Base-by-base conservation (phyloP, 2,113 vertebrate genomes). In the Narcine bancroftii region DNA sequence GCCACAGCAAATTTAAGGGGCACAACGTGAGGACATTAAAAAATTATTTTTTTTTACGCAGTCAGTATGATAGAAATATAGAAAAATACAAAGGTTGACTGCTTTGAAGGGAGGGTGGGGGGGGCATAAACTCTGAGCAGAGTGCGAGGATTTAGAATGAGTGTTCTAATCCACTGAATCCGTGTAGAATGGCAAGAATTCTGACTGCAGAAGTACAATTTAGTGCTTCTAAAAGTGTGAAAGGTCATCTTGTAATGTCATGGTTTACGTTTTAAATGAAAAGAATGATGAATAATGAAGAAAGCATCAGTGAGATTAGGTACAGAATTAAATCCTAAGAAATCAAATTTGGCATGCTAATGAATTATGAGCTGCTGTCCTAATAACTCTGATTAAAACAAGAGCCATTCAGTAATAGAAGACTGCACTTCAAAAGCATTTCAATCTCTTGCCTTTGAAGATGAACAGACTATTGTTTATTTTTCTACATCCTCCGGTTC, bases 281-380 rank as follows among this genome's bases (percentile, higher is more conserved):
- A 89, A 91, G 60, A 91, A 69, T 45, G 89, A 91, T 91, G 65
- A 69, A 91, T 91, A 66, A 91, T 69, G 24, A 91, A 66, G 29
- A n/a, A 29, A 91, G 89, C 24, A 47, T 69, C 45, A 45, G 65
- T 69, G 89, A 91, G 42, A 42, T 69, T 65, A 26, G 33, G 11
- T 91, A 36, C 89, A 69, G 42, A 91, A 91, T 91, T 91, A 71
- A 91, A 91, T 91, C 63, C 33, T 69, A 17, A 91, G 42, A 69
- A 69, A 71, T 91, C 89, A 66, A 69, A 91, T 91, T 71, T 71
- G 89, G 10, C 63, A 91, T 47, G 26, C 89, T 91, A 69, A 91
- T 91, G 69, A 91, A 91, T 91, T 65, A 91, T 91, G 60, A 91
- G 63, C 63, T n/a, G 11, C 39, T 91, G 63, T 26, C 89, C 47